Evolutionary conservation across 2,888 invertebrate species (phyloP), one percentile per base, ranked within the genome.

Genomic region (Amphimallon solstitiale): DNA sequence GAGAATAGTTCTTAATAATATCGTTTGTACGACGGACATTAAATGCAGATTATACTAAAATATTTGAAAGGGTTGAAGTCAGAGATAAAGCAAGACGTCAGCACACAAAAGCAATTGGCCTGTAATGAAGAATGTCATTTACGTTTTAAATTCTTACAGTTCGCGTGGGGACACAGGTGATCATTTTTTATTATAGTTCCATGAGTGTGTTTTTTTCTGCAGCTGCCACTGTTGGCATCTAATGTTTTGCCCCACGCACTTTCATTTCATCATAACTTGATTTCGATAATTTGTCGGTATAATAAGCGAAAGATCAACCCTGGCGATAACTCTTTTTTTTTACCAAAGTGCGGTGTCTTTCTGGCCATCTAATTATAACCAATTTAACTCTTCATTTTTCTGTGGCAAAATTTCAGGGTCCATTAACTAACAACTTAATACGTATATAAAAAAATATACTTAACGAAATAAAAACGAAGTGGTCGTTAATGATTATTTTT

Each of bases 51-150:
- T 29, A 6, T 15, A 21, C 14, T 59, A 29, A 59, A 59, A 59
- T 59, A 59, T 59, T 63, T 48, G n/a, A 63, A 61, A 70, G 66
- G 67, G 70, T 72, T 72, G 66, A 66, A 67, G 69, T 48, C 67
- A 10, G 21, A 54, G 64, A 71, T 71, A 72, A 70, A 67, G 68
- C 68, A 67, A 68, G 65, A 68, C 68, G 70, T 59, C 56, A 59
- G 68, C 65, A 60, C 63, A 67, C 70, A 67, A 68, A 70, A 73
- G 71, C 72, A 72, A 73, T 73, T 71, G 69, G 66, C 65, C 69
- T 56, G 61, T 72, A 73, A 72, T 71, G 72, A 73, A 72, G 71
- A 70, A 70, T 72, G 72, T 72, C 73, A 72, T 72, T 73, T 72
- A 71, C 68, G 72, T 68, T 72, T 66, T 37, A 12, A 40, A 49